These are phyloP conservation scores for Trissolcus japonicus DNA, from an alignment of 2,888 invertebrate genomes.

Conservation along the genomic window DNA sequence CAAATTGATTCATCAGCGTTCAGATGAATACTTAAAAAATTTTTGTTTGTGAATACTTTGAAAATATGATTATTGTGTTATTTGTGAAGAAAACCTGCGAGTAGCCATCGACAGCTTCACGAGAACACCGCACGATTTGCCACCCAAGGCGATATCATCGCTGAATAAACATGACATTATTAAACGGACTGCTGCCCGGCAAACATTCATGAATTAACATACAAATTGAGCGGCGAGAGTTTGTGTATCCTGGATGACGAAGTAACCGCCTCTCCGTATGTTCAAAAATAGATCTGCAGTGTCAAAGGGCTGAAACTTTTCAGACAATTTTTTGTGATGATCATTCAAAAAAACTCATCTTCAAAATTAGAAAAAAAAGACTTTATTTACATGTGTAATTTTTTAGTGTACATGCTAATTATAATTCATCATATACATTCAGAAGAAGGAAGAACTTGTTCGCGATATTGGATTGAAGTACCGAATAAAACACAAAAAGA, in stretches of 20 bases:
- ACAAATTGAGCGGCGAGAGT: constrained; percentile 74
- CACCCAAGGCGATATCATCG: constrained; percentile 73
- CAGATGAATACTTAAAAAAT: constrained; percentile 6
- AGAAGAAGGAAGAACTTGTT: too few species aligned
- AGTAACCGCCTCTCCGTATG: constrained; percentile 53
- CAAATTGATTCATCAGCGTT: constrained; percentile 11
- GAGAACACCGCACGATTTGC: constrained; percentile 65
- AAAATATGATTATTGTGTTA: constrained; percentile 36
- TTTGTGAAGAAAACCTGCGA: constrained; percentile 48
- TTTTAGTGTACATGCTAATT: too few species aligned
- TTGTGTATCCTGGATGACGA: constrained; percentile 60
- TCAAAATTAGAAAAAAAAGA: too few species aligned
- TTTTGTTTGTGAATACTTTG: constrained; percentile 15
- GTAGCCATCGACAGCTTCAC: constrained; percentile 61
- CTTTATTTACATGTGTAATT: too few species aligned
- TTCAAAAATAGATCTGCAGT: constrained; percentile 53
- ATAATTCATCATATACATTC: too few species aligned
- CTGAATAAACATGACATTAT: constrained; percentile 77
- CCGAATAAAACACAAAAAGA: too few species aligned
- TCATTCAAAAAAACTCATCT: constrained; percentile 18
- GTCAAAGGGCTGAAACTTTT: constrained; percentile 48
- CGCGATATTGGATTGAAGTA: constrained; percentile 7
- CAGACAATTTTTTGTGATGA: constrained; percentile 27
- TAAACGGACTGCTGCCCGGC: constrained; percentile 74
- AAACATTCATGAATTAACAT: constrained; percentile 75